phyloP scores from a whole-genome alignment of 2,797 vertebrate species.

The Sebastes diploproa region DNA sequence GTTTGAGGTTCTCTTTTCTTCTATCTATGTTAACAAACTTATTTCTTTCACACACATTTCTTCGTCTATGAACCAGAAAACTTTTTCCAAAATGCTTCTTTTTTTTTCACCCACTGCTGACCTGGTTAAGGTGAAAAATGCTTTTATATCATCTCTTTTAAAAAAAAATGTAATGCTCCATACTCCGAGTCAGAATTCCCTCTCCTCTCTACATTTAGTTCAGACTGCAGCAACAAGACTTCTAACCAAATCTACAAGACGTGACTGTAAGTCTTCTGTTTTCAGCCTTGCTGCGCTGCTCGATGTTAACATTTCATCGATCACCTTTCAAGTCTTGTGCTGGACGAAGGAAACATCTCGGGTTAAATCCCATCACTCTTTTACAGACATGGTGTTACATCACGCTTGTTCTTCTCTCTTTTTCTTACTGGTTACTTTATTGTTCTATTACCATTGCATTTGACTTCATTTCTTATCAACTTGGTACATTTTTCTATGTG shows the following conservation, averaged over 20 bases:
- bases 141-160: background rate
- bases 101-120: background rate
- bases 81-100: too few relatives aligned
- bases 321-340: conserved; percentile 4
- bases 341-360: background rate
- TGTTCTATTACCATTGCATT: background rate
- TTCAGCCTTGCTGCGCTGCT: background rate
- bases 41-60: background rate
- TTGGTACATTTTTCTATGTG: background rate
- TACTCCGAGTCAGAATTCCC: background rate
- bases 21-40: background rate
- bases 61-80: background rate
- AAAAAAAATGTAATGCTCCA: background rate
- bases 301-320: conserved; percentile 12
- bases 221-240: conserved; percentile 1
- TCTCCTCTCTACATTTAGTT: background rate
- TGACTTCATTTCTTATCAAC: background rate
- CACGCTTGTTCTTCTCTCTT: background rate
- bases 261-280: background rate
- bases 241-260: background rate
- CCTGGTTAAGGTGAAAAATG: background rate
- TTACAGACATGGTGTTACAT: background rate
- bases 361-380: background rate
- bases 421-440: background rate
- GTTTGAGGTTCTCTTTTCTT: background rate